These are phyloP conservation scores for Drosophila pectinifera DNA, from an alignment of 1,140 invertebrate genomes.

Conservation along the genomic window DNA sequence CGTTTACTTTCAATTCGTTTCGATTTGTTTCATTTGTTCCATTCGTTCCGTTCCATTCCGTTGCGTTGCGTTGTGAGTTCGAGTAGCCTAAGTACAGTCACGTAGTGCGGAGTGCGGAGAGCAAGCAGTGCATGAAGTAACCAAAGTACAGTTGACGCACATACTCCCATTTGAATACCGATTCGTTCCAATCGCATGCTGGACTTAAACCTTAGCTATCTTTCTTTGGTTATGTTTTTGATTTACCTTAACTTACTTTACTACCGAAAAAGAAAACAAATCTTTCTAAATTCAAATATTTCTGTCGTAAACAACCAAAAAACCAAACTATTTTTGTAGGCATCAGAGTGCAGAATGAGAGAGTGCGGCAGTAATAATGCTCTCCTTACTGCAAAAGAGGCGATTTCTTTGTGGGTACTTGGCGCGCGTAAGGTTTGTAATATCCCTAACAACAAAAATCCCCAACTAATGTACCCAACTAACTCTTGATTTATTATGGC, in stretches of 20 bases:
- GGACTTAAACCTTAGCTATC: conserved; percentile 26
- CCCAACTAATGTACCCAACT: conserved; percentile 32
- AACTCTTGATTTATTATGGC: conserved; percentile 33
- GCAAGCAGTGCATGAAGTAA: conserved; percentile 52
- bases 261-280: conserved; percentile 21
- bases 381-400: conserved; percentile 95
- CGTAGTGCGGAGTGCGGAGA: conserved; percentile 46
- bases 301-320: conserved; percentile 61
- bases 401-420: conserved; percentile 95
- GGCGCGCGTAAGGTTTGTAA: conserved; percentile 94
- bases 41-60: conserved; percentile 55
- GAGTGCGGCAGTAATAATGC: conserved; percentile 87
- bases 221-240: conserved; percentile 19
- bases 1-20: conserved; percentile 62
- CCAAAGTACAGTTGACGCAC: conserved; percentile 54
- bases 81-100: conserved; percentile 63
- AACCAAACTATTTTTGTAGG: conserved; percentile 83
- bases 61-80: conserved; percentile 68
- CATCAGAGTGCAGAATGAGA: conserved; percentile 84
- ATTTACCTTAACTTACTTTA: conserved; percentile 23
- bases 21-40: conserved; percentile 63
- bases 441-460: conserved; percentile 51
- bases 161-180: conserved; percentile 21
- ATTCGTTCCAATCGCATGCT: conserved; percentile 30
- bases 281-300: conserved; percentile 42